phyloP scores from a whole-genome alignment of 1,140 invertebrate species.

The Brevipalpus yothersi region DNA sequence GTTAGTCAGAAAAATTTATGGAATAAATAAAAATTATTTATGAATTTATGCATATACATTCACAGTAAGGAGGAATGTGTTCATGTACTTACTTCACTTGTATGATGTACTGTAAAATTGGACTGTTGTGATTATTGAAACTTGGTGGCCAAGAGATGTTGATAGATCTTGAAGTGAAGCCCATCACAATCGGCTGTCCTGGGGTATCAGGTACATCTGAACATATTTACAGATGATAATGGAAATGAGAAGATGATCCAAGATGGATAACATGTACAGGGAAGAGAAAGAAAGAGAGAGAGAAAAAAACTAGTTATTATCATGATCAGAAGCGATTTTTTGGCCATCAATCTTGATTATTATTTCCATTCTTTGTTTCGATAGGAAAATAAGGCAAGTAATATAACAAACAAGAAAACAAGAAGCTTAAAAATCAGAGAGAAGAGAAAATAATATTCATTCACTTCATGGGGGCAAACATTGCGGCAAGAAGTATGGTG shows the following conservation, averaged over 20 bases:
- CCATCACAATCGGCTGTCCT: conserved; percentile 38
- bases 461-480: not conserved
- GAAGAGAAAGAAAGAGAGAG: not conserved
- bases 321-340: not conserved
- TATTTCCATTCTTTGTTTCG: conserved; percentile 6
- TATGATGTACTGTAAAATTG: conserved; percentile 43
- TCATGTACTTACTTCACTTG: conserved; percentile 34
- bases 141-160: conserved; percentile 47
- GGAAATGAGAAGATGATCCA: not conserved
- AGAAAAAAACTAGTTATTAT: not conserved
- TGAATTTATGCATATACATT: not conserved
- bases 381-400: not conserved
- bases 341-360: conserved; percentile 1
- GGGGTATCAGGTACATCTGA: conserved; percentile 32
- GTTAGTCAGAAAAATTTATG: not conserved
- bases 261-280: not conserved
- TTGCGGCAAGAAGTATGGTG: not conserved
- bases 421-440: not conserved
- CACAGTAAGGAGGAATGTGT: not conserved
- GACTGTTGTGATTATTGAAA: conserved; percentile 37
- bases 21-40: not conserved
- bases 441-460: not conserved
- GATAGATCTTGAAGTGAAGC: conserved; percentile 42
- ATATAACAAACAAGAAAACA: not conserved
- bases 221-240: not conserved